Evolutionary conservation across 2,888 invertebrate genomes (phyloP).

Genomic region (Electrophaes corylata): DNA sequence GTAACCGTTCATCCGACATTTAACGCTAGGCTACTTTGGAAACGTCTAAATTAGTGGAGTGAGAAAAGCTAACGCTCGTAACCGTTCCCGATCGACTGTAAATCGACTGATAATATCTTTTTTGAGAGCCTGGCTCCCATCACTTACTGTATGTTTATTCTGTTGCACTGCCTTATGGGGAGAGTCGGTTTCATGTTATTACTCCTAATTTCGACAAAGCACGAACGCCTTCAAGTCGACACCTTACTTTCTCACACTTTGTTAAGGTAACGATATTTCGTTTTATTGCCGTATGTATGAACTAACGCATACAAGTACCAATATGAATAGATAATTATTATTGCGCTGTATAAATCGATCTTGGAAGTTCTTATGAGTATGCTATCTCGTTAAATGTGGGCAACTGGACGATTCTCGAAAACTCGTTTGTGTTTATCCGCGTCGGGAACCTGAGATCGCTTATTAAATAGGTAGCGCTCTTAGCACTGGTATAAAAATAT

Average conservation of each 20-base stretch:
- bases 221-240: constrained; percentile 62
- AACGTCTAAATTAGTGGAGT: constrained; percentile 82
- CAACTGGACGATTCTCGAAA: constrained; percentile 27
- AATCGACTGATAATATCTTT: constrained; percentile 78
- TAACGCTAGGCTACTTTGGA: constrained; percentile 80
- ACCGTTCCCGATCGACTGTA: constrained; percentile 74
- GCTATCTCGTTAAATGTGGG: constrained; percentile 31
- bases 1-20: constrained; percentile 77
- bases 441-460: constrained; percentile 21
- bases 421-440: constrained; percentile 27
- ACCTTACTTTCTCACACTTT: constrained; percentile 63
- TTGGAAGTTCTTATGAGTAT: constrained; percentile 40
- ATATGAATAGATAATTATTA: constrained; percentile 42
- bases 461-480: constrained; percentile 37
- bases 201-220: constrained; percentile 66
- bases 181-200: constrained; percentile 66
- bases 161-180: constrained; percentile 65
- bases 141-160: constrained; percentile 74
- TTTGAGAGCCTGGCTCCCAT: constrained; percentile 67
- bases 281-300: constrained; percentile 58
- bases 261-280: constrained; percentile 57
- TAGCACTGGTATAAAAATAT: constrained; percentile 40
- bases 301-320: constrained; percentile 44
- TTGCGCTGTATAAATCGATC: constrained; percentile 43
- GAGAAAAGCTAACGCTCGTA: constrained; percentile 81